Evolutionary conservation across 2,888 invertebrate genomes (phyloP).

Genomic region (Caradrina kadenii): DNA sequence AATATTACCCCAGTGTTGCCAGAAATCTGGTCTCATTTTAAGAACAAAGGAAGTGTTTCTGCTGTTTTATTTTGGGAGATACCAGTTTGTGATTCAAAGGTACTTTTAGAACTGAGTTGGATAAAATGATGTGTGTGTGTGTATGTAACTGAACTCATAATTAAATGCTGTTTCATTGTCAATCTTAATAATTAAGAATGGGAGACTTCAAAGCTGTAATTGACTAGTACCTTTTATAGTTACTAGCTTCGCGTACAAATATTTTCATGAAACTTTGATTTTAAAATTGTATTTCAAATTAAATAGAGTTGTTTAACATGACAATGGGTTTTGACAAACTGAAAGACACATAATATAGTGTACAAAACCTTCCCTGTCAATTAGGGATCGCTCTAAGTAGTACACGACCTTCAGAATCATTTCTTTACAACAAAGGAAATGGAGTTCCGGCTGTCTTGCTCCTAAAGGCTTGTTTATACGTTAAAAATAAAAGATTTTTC

Average conservation of each 20-base stretch:
- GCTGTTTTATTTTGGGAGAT: constrained; percentile 27
- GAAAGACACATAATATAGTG: not conserved
- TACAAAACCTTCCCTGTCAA: constrained; percentile 10
- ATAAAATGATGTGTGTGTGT: not conserved
- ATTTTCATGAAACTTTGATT: not conserved
- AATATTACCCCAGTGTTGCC: constrained; percentile 36
- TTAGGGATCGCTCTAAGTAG: constrained; percentile 30
- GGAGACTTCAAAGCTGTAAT: too few species aligned
- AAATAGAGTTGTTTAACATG: not conserved
- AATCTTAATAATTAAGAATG: too few species aligned
- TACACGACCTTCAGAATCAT: constrained; percentile 25
- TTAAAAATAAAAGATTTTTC: not conserved
- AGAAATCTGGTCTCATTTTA: constrained; percentile 24
- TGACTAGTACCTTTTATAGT: too few species aligned
- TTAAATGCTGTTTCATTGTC: too few species aligned
- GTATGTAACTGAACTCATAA: not conserved
- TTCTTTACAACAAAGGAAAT: constrained; percentile 50
- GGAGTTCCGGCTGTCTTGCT: constrained; percentile 31
- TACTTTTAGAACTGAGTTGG: not conserved
- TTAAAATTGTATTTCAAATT: not conserved
- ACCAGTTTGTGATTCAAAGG: constrained; percentile 12
- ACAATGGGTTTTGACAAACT: not conserved
- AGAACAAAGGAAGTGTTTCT: constrained; percentile 24
- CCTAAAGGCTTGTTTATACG: constrained; percentile 30
- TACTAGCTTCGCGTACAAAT: not conserved